A percentile compares a stretch with the other conserved stretches of the same genome.
These are phyloP conservation scores for Pogonomyrmex californicus DNA, from an alignment of 1,140 invertebrate genomes.

Conservation along the genomic window DNA sequence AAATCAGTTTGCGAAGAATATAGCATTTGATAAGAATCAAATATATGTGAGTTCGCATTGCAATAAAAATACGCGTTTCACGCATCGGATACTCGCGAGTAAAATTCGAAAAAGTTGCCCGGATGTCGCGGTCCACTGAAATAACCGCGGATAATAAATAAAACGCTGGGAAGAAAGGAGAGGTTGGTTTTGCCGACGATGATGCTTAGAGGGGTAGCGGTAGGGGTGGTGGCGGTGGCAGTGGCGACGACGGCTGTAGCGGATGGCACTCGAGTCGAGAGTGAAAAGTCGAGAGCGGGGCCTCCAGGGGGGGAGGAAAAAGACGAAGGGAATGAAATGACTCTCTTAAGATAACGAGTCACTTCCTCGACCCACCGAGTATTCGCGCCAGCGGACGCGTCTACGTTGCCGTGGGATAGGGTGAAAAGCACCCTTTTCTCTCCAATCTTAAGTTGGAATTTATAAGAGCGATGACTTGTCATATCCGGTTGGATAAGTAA, in stretches of 20 bases:
- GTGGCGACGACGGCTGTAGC: background rate
- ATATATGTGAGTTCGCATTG: slow-evolving; percentile 1
- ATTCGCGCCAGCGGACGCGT: slow-evolving; percentile 54
- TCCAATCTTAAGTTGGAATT: slow-evolving; percentile 10
- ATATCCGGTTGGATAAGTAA: slow-evolving; percentile 32
- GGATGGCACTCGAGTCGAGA: slow-evolving; percentile 64
- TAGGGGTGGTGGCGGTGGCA: background rate
- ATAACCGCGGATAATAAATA: slow-evolving; percentile 80
- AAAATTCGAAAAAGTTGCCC: slow-evolving; percentile 68
- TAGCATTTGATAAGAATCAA: background rate
- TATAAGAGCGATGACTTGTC: slow-evolving; percentile 34
- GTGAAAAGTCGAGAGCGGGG: slow-evolving; percentile 70
- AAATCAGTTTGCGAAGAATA: slow-evolving; percentile 22
- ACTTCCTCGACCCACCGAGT: slow-evolving; percentile 68
- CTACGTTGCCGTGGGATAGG: slow-evolving; percentile 53
- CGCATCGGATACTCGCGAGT: slow-evolving; percentile 76
- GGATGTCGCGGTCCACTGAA: slow-evolving; percentile 60
- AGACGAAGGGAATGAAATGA: slow-evolving; percentile 67
- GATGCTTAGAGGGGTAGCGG: background rate
- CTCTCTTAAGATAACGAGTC: slow-evolving; percentile 78
- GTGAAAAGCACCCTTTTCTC: slow-evolving; percentile 40
- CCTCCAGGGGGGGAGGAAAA: slow-evolving; percentile 22
- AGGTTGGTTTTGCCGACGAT: slow-evolving; percentile 56
- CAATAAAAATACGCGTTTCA: slow-evolving; percentile 79
- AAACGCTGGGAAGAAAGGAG: slow-evolving; percentile 65